Percentiles rank a stretch among this genome's conserved stretches.
These are phyloP conservation scores for Phrynocephalus versicolor DNA, from an alignment of 2,113 vertebrate species.

Conservation along the genomic window DNA sequence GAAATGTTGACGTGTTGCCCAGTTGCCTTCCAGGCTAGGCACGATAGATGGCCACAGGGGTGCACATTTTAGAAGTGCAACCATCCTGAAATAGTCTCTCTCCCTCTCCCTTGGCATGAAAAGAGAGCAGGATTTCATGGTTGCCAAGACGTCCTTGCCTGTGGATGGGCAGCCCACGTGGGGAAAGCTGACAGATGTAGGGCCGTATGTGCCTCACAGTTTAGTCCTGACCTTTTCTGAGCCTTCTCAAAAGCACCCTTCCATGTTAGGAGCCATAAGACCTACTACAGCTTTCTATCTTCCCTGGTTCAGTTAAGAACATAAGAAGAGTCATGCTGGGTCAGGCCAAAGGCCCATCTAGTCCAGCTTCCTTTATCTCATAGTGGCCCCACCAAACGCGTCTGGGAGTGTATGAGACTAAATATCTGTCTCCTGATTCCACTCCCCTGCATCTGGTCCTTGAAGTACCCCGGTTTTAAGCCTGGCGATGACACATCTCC, in stretches of 20 bases:
- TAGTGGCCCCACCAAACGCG: no score
- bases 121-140: no score
- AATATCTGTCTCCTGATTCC: no score
- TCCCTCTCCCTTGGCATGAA: not conserved
- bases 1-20: not conserved
- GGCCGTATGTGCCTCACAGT: no score
- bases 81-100: not conserved
- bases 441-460: no score
- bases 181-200: not conserved
- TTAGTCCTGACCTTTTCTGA: not conserved
- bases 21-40: not conserved
- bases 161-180: no score
- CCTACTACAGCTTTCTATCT: not conserved
- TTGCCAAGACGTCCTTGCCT: not conserved
- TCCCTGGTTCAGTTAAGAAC: not conserved
- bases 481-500: no score
- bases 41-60: not conserved
- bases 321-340: no score
- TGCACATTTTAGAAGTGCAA: not conserved
- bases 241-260: not conserved
- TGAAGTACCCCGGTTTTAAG: no score
- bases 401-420: no score
- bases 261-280: slow-evolving; percentile 5
- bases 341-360: no score
- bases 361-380: no score